Evolutionary conservation across 2,113 vertebrate species (phyloP).

Genomic region (Himantopus leucocephalus): DNA sequence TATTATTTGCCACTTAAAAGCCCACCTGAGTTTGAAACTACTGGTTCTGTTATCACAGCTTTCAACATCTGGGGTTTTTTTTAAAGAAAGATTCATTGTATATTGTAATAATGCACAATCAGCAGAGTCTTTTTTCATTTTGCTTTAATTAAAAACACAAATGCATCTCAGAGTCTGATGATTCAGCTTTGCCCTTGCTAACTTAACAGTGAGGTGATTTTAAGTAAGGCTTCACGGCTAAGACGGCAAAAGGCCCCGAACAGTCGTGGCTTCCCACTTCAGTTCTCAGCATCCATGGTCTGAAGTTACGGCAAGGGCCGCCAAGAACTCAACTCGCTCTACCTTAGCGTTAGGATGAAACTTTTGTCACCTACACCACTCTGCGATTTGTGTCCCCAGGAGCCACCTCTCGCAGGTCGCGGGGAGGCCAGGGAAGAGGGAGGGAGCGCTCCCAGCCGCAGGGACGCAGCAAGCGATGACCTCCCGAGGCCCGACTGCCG

Average conservation of each 20-base stretch:
- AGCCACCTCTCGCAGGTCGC: rapidly evolving
- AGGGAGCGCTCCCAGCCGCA: neutral
- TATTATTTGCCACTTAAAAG: neutral
- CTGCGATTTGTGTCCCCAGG: rapidly evolving
- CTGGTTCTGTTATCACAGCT: neutral
- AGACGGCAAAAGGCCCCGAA: neutral
- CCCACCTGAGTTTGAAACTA: neutral
- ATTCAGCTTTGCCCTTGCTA: neutral
- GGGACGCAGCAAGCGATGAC: no score
- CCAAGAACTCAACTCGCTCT: rapidly evolving
- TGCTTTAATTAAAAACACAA: constrained; percentile 1
- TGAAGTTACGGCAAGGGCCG: rapidly evolving
- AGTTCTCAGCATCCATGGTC: neutral
- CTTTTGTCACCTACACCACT: rapidly evolving
- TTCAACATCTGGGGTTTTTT: neutral
- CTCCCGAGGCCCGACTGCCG: no score
- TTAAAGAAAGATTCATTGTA: rapidly evolving
- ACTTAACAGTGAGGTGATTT: neutral
- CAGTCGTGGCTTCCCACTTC: neutral
- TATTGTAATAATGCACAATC: neutral
- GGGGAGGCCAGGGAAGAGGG: no score
- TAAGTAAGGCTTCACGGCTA: neutral
- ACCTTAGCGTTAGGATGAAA: rapidly evolving
- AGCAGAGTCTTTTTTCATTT: neutral
- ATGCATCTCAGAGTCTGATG: neutral